These are phyloP conservation scores for Stenotaenia linearis DNA, from an alignment of 2,888 invertebrate genomes.

Conservation along the genomic window DNA sequence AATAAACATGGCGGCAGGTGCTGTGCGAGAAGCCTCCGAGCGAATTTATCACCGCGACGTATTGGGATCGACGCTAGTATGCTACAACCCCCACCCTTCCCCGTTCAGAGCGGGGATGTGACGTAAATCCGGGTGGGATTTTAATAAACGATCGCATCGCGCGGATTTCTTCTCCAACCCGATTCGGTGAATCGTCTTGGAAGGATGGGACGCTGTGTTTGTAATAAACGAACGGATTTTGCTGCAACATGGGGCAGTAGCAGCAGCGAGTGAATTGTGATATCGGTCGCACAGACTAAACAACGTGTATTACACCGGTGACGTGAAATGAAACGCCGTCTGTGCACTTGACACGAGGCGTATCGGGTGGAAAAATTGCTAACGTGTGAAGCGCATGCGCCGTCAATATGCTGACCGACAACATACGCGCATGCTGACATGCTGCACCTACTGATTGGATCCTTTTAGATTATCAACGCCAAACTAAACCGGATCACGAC, in stretches of 20 bases:
- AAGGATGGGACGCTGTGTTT: neutral
- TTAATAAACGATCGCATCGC: neutral
- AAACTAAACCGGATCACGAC: neutral
- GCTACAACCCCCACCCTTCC: too few species aligned
- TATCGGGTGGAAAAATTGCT: neutral
- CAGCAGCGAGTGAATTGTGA: neutral
- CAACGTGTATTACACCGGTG: neutral
- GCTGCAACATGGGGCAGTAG: neutral
- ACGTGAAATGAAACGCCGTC: neutral
- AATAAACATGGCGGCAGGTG: neutral
- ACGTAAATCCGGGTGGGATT: neutral
- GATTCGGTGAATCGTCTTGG: neutral
- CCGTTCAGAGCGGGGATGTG: neutral
- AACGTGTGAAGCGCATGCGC: neutral
- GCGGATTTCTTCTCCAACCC: neutral
- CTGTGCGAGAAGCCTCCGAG: neutral
- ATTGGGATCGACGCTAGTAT: neutral
- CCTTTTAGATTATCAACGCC: neutral
- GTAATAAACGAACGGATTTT: neutral
- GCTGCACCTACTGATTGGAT: neutral
- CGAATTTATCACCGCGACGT: neutral
- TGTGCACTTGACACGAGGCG: neutral
- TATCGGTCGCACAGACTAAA: neutral
- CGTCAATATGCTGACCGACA: neutral
- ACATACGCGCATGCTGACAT: neutral